Percentiles rank a stretch among this genome's conserved stretches.
Conservation (phyloP, 2,888 invertebrate genomes). For the Pediacus dermestoides region DNA sequence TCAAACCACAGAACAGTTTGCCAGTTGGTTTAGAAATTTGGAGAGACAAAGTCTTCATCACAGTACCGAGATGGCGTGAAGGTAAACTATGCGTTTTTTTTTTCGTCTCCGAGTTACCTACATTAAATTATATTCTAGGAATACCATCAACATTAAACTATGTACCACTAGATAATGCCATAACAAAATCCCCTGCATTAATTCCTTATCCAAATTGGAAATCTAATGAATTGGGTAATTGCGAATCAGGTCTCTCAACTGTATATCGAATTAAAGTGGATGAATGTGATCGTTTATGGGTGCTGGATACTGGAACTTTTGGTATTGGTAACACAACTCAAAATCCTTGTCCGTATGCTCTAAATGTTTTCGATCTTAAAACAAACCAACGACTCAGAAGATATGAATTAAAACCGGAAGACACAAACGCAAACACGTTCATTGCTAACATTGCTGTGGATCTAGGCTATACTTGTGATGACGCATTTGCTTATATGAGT, state of each 20-base stretch:
- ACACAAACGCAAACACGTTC: constrained; percentile 73
- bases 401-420: constrained; percentile 67
- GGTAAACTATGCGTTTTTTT: constrained; percentile 40
- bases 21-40: constrained; percentile 82
- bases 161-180: constrained; percentile 64
- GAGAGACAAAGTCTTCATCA: constrained; percentile 77
- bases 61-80: constrained; percentile 75
- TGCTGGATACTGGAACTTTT: constrained; percentile 77
- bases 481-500: constrained; percentile 53
- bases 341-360: constrained; percentile 74
- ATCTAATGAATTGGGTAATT: constrained; percentile 72
- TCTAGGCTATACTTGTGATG: constrained; percentile 25
- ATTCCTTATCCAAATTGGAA: constrained; percentile 76
- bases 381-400: constrained; percentile 66
- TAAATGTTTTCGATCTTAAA: constrained; percentile 72
- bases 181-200: constrained; percentile 66
- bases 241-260: constrained; percentile 69
- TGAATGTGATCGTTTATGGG: constrained; percentile 77
- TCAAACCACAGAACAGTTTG: constrained; percentile 72
- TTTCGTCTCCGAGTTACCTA: neutral
- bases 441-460: constrained; percentile 86
- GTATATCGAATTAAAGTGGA: constrained; percentile 78
- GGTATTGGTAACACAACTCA: constrained; percentile 73
- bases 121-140: constrained; percentile 55
- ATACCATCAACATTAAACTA: constrained; percentile 80